These are phyloP conservation scores for Carpatolechia fugitivella DNA, from an alignment of 2,888 invertebrate species.

Conservation along the genomic window DNA sequence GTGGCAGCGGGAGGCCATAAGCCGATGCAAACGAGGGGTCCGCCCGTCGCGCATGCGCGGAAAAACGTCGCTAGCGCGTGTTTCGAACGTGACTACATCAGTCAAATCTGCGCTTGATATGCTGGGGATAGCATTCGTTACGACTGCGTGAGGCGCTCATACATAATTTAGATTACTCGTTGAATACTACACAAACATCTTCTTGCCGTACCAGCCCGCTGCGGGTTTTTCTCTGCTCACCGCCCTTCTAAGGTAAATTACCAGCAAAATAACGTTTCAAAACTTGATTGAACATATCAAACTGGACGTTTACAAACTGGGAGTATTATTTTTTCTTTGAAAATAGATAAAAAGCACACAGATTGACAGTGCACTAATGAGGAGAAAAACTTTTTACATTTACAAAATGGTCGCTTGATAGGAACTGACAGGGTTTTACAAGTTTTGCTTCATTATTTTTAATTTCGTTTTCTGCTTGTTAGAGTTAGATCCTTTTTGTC, in stretches of 20 bases:
- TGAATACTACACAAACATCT: conserved; percentile 38
- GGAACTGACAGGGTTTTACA: conserved; percentile 6
- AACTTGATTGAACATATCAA: conserved; percentile 9
- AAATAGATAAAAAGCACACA: conserved; percentile 1
- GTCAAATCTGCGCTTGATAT: conserved; percentile 69
- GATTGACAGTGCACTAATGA: conserved; percentile 10
- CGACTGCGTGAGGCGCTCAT: conserved; percentile 44
- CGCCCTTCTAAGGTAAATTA: conserved; percentile 14
- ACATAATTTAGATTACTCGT: conserved; percentile 44
- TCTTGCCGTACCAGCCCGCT: neutral
- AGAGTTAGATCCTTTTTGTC: neutral
- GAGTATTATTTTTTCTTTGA: neutral
- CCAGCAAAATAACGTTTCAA: conserved; percentile 9
- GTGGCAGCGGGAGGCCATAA: conserved; percentile 50
- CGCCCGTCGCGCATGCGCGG: conserved; percentile 45
- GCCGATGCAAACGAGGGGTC: conserved; percentile 53
- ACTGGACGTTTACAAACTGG: neutral
- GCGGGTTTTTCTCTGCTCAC: neutral
- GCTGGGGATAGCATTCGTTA: conserved; percentile 61
- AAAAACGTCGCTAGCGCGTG: conserved; percentile 63
- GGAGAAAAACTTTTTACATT: conserved; percentile 9
- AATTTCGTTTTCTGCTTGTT: conserved; percentile 4
- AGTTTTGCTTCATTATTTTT: conserved; percentile 8
- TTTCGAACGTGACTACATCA: conserved; percentile 66
- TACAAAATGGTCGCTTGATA: neutral